A percentile compares a stretch with the other conserved stretches of the same genome.
These are phyloP conservation scores for Hyla sarda DNA, from an alignment of 2,113 vertebrate species.

Conservation along the genomic window DNA sequence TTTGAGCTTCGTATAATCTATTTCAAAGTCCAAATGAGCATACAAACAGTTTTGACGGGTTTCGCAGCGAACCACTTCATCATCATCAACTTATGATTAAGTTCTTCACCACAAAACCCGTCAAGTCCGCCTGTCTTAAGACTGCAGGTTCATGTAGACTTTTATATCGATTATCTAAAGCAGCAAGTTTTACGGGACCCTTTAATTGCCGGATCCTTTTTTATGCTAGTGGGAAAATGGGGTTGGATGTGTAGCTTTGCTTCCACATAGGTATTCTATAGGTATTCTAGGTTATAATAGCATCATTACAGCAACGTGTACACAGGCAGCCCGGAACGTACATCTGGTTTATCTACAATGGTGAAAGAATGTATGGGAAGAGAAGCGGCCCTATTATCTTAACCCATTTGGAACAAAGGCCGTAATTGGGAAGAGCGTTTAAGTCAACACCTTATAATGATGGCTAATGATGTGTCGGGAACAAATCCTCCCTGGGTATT, in stretches of 20 bases:
- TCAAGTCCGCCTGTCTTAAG: too few species aligned
- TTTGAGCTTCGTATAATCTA: too few species aligned
- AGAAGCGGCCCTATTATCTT: constrained; percentile 13
- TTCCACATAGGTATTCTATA: background rate
- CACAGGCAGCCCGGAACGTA: background rate
- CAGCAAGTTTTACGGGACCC: too few species aligned
- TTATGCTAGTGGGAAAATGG: background rate
- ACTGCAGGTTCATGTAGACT: too few species aligned
- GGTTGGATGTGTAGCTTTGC: background rate
- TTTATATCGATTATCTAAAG: too few species aligned
- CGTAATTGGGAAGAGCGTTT: constrained; percentile 31
- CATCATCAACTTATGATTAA: too few species aligned
- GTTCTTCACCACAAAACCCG: too few species aligned
- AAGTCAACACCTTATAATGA: constrained; percentile 22
- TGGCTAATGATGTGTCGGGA: constrained; percentile 29
- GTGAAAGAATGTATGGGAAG: constrained; percentile 37
- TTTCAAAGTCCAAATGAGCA: too few species aligned
- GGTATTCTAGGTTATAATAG: constrained; percentile 1
- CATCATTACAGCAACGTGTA: background rate
- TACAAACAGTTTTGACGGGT: too few species aligned
- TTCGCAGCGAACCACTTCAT: too few species aligned
- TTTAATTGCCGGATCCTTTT: too few species aligned
- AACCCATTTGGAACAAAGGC: constrained; percentile 37
- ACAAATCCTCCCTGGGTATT: background rate
- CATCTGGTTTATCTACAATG: background rate